Conservation (phyloP, 2,113 vertebrate species). For the Bos indicus region DNA sequence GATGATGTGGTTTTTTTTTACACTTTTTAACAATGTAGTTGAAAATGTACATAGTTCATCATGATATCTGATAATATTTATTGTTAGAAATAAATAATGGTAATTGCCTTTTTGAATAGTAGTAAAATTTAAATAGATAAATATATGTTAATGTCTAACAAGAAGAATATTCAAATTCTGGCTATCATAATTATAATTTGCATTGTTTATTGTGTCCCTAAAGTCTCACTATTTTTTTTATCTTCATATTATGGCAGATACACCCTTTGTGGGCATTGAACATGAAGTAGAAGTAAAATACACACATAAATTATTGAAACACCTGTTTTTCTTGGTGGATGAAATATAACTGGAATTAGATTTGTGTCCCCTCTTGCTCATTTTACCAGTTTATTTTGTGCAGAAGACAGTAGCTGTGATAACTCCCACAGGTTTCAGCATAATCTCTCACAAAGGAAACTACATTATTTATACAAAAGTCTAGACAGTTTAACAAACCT, state of each 20-base stretch:
- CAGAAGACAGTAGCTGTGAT: not conserved
- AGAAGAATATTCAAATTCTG: not conserved
- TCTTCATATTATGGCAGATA: not conserved
- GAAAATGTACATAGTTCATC: not conserved
- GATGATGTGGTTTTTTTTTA: not conserved
- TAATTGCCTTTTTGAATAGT: not conserved
- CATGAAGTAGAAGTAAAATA: not conserved
- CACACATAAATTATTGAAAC: not conserved
- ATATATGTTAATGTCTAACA: not conserved
- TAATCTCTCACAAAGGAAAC: not conserved
- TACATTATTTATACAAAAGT: not conserved
- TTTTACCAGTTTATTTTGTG: not conserved
- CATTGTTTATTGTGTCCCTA: not conserved
- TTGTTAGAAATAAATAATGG: not conserved
- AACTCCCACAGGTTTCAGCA: not conserved
- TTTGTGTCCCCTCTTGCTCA: not conserved
- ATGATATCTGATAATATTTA: not conserved
- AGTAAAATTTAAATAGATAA: not conserved
- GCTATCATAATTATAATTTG: not conserved
- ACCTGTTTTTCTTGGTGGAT: not conserved
- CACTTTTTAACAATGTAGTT: not conserved
- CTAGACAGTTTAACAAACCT: not conserved
- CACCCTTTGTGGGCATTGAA: not conserved
- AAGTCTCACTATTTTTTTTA: not conserved
- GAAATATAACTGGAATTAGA: not conserved